A percentile compares a stretch with the other conserved stretches of the same genome.
phyloP scores from a whole-genome alignment of 2,797 vertebrate species.

The Danio choprae region DNA sequence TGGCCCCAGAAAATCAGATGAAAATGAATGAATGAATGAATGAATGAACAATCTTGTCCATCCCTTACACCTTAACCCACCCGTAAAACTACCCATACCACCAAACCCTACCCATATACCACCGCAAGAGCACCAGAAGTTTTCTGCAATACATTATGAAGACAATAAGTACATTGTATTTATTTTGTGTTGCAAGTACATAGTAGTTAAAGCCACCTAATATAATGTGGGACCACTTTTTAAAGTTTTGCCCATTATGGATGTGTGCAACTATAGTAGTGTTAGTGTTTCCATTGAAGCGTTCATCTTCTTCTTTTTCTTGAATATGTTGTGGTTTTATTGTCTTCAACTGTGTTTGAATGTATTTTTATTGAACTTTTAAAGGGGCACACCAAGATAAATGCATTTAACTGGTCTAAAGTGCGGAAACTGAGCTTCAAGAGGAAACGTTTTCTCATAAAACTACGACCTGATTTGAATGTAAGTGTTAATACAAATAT shows the following conservation, averaged over 20 bases:
- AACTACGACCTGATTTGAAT: constrained; percentile 92
- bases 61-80: too few species aligned
- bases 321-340: not conserved
- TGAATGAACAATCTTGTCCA: too few species aligned
- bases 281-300: not conserved
- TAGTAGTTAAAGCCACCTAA: too few species aligned
- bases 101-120: too few species aligned
- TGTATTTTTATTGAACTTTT: constrained; percentile 1
- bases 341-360: not conserved
- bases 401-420: constrained; percentile 99
- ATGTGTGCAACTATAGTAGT: not conserved
- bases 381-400: constrained; percentile 95
- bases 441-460: constrained; percentile 97
- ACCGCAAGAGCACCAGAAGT: too few species aligned
- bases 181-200: too few species aligned
- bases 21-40: too few species aligned
- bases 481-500: constrained; percentile 75
- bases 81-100: too few species aligned
- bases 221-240: not conserved
- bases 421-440: constrained; percentile 99
- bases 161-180: too few species aligned
- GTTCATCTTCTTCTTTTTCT: not conserved
- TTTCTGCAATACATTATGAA: too few species aligned
- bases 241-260: not conserved
- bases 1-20: too few species aligned